Conservation (phyloP, 2,797 vertebrate species). For the Lophius americanus region DNA sequence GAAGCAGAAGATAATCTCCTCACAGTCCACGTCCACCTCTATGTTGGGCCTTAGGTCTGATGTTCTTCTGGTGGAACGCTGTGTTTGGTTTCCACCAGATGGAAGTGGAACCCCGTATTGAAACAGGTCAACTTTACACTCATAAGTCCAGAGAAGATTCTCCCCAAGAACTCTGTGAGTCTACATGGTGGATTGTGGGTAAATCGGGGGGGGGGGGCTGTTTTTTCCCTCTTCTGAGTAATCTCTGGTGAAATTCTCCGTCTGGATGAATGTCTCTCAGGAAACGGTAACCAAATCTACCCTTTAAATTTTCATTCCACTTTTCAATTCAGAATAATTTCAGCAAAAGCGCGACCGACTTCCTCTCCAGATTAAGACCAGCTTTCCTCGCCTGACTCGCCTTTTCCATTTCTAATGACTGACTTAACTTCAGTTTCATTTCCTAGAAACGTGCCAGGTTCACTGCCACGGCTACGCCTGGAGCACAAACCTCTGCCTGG, state of each 20-base stretch:
- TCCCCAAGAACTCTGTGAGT: too few species aligned
- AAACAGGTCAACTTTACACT: too few species aligned
- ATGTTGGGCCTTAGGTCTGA: too few species aligned
- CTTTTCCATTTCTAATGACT: constrained; percentile 68
- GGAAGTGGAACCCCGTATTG: too few species aligned
- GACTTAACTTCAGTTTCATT: constrained; percentile 70
- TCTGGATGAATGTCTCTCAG: constrained; percentile 36
- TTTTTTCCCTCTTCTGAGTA: constrained; percentile 6
- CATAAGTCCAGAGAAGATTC: too few species aligned
- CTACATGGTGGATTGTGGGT: too few species aligned
- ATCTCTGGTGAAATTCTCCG: constrained; percentile 17
- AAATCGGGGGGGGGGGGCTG: neutral
- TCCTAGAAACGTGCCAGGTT: constrained; percentile 65
- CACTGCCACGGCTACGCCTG: constrained; percentile 39
- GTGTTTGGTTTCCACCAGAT: too few species aligned
- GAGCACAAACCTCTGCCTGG: constrained; percentile 39
- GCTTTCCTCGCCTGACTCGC: constrained; percentile 50
- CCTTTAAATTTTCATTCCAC: constrained; percentile 49
- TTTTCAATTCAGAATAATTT: constrained; percentile 54
- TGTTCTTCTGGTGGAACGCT: too few species aligned
- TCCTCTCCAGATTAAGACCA: constrained; percentile 61
- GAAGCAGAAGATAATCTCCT: too few species aligned
- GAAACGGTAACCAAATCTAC: constrained; percentile 49
- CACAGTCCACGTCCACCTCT: too few species aligned
- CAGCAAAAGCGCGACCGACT: constrained; percentile 49